Base-by-base conservation (phyloP, 2,113 vertebrate genomes). In the Ameiurus melas region DNA sequence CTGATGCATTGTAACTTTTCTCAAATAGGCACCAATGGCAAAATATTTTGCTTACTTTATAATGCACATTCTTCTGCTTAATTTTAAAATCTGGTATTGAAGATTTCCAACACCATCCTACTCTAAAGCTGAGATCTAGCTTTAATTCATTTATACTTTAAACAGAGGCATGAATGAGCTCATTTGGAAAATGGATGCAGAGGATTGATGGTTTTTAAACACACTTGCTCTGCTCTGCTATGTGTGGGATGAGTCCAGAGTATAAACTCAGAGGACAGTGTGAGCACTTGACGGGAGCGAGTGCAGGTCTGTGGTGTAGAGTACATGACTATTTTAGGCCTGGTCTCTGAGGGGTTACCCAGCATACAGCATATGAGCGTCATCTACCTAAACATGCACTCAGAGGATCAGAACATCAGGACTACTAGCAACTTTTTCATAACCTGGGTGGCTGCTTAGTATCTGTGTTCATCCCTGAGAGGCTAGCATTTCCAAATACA, bases 311-410 rank as follows among this genome's bases (percentile, higher is more conserved):
- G 66, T 77, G 82, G 86, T 91, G 92, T 88, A 86, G 91, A 92
- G 66, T 91, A 93, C 92, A 94, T 95, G 93, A 93, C 95, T 95
- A 96, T 96, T 95, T 95, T 96, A 95, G 95, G 95, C 93, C 91
- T 95, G 84, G 62, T 92, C 87, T 79, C 70, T 60, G 77, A 0
- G 85, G 84, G 87, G 77, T 91, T 89, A 85, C 84, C 91, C 91
- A 84, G 90, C 58, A 70, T 60, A 68, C 53, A 78, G 86, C 82
- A 87, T 36, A 66, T 57, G 90, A 85, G 71, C 39, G 6, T 84
- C 60, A 84, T 84, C 47, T 85, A 90, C 85, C 75, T 71, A 77
- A 91, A 90, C 57, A 87, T 85, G 7, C 85, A 0, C 60, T 87
- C 90, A 89, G 81, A 86, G 79, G 68, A 89, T 75, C 84, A 71